phyloP scores from a whole-genome alignment of 2,888 invertebrate genomes.

The Troides oblongomaculatus region DNA sequence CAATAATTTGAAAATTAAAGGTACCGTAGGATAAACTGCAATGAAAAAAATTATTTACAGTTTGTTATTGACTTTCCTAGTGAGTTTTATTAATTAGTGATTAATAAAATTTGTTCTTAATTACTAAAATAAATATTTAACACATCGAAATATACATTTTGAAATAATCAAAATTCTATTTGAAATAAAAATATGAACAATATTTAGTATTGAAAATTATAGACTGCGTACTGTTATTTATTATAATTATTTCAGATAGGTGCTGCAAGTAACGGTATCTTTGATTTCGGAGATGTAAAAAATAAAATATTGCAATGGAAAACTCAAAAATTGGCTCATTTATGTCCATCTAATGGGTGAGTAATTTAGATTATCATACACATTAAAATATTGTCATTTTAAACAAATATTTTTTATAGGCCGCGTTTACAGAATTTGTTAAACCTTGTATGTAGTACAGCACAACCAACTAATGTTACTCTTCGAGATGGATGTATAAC shows the following conservation, averaged over 20 bases:
- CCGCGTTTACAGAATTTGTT: slow-evolving; percentile 74
- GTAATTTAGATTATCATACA: slow-evolving; percentile 21
- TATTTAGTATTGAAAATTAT: background rate
- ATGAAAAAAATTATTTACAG: slow-evolving; percentile 50
- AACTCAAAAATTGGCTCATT: slow-evolving; percentile 63
- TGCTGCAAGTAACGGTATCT: slow-evolving; percentile 62
- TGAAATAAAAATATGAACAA: slow-evolving; percentile 55
- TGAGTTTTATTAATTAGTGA: slow-evolving; percentile 38
- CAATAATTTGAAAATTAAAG: background rate
- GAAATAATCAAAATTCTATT: slow-evolving; percentile 62
- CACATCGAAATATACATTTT: slow-evolving; percentile 66
- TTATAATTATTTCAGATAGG: slow-evolving; percentile 48
- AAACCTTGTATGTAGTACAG: slow-evolving; percentile 82
- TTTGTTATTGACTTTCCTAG: slow-evolving; percentile 52
- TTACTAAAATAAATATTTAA: slow-evolving; percentile 35
- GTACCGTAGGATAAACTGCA: slow-evolving; percentile 20
- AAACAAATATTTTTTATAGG: slow-evolving; percentile 43
- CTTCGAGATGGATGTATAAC: slow-evolving; percentile 82
- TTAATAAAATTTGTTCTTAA: background rate
- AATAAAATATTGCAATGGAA: slow-evolving; percentile 76
- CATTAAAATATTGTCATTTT: background rate
- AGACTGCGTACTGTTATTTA: background rate
- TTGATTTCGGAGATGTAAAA: slow-evolving; percentile 71
- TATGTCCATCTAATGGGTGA: slow-evolving; percentile 72
- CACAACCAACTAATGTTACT: slow-evolving; percentile 80